Conservation (phyloP, 2,797 vertebrate species). For the Rhinogobio ventralis region DNA sequence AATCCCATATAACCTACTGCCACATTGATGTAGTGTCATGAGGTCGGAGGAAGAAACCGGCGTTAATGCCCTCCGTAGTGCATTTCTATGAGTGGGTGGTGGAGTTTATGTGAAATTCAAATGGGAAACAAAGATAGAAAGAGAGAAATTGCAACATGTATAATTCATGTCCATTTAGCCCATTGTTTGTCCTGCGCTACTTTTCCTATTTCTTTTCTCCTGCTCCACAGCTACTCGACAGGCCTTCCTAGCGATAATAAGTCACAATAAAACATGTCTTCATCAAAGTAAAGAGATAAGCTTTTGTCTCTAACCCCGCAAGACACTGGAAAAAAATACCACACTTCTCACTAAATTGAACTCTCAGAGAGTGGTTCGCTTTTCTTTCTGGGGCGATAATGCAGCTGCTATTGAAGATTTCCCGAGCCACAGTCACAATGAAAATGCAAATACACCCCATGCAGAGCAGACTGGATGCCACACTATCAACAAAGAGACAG, state of each 20-base stretch:
- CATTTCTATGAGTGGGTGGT: background rate
- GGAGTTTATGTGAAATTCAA: conserved; percentile 32
- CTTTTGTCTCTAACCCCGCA: conserved; percentile 57
- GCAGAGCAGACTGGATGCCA: conserved; percentile 68
- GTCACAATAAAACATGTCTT: conserved; percentile 51
- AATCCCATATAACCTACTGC: conserved; percentile 12
- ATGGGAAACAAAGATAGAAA: background rate
- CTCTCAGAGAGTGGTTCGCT: conserved; percentile 55
- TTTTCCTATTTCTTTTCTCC: conserved; percentile 2
- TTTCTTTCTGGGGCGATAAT: conserved; percentile 72
- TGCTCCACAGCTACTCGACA: conserved; percentile 42
- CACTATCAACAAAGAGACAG: conserved; percentile 80
- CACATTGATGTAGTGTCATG: conserved; percentile 23
- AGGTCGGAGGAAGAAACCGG: conserved; percentile 8
- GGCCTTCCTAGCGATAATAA: conserved; percentile 52
- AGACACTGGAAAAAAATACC: conserved; percentile 22
- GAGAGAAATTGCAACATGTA: conserved; percentile 18
- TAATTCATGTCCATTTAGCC: conserved; percentile 42
- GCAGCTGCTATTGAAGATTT: conserved; percentile 76
- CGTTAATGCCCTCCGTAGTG: conserved; percentile 2
- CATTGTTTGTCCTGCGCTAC: conserved; percentile 27
- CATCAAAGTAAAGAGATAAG: conserved; percentile 64
- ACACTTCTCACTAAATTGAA: conserved; percentile 34
- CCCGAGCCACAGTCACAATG: conserved; percentile 70
- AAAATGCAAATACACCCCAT: conserved; percentile 78